These are phyloP conservation scores for Streblospio benedicti DNA, from an alignment of 1,140 invertebrate genomes.

Conservation along the genomic window DNA sequence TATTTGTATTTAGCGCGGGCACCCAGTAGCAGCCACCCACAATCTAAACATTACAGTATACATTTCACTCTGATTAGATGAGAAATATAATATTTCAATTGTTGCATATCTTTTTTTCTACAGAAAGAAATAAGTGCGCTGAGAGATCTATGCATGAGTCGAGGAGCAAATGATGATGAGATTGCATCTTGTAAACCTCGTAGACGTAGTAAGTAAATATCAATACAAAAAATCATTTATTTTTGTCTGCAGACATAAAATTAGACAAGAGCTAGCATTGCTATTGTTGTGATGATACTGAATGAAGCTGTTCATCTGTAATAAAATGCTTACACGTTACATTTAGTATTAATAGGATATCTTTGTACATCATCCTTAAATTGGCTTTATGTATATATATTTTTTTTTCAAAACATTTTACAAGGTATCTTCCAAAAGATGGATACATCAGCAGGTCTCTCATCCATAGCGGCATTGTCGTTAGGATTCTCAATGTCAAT, in stretches of 20 bases:
- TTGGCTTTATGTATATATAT: neutral
- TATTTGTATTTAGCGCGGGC: neutral
- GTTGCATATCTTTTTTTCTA: neutral
- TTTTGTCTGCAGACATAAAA: no score
- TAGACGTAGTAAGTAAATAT: neutral
- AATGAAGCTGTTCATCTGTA: no score
- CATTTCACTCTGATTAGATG: neutral
- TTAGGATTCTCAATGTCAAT: slow-evolving; percentile 12
- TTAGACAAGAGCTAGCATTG: no score
- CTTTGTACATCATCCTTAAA: no score
- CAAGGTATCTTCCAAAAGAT: slow-evolving; percentile 10
- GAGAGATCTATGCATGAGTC: neutral
- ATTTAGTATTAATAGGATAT: no score
- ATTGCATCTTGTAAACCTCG: slow-evolving; percentile 2
- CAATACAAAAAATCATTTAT: no score
- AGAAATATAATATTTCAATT: neutral
- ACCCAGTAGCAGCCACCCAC: neutral
- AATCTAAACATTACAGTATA: neutral
- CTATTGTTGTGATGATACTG: no score
- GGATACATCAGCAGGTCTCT: slow-evolving; percentile 9
- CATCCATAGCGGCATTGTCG: slow-evolving; percentile 1
- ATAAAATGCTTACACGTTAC: no score
- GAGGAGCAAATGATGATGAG: slow-evolving; percentile 8
- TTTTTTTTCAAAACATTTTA: neutral
- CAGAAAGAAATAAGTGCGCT: slow-evolving; percentile 6